Evolutionary conservation across 2,113 vertebrate species (phyloP), one percentile per base, ranked within the genome.

Genomic region (Carettochelys insculpta): DNA sequence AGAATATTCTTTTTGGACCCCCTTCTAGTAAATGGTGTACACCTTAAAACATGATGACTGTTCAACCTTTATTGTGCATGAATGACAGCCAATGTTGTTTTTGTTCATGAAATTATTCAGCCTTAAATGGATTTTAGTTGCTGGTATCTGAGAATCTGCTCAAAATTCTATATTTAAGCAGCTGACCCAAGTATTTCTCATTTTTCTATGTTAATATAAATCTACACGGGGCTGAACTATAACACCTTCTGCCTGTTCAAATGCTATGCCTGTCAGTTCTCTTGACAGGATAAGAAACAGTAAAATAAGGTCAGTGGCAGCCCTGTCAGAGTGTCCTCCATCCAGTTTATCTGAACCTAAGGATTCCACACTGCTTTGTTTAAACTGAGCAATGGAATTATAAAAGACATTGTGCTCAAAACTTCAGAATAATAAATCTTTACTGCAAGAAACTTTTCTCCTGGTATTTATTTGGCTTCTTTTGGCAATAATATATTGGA

Each of bases 261-360:
- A 94, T 82, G 94, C 95, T 94, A 92, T 13, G 94, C 94, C 90
- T 97, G 94, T 95, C 97, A 97, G 85, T 86, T 95, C 87, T 80
- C 53, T 91, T 96, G 95, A 97, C 94, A 95, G 92, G 92, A 86
- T 94, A 96, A 97, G 91, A 97, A 94, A 76, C 90, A 94, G 84
- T 76, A 83, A 92, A 97, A 94, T 80, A 92, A 95, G 87, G 97
- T 96, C 96, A 88, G 2, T 94, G 92, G 88, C 89, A 96, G 84
- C 45, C 81, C 95, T 94, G 90, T 90, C 94, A 96, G 92, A 83
- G 56, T 61, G 93, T 92, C 91, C 81, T 95, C 96, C 92, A 95
- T 93, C 83, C 88, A 89, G 77, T 90, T 95, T 58, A 41, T 79
- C 81, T 9, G 58, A 89, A 91, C 51, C n/a, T 80, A 92, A 93